phyloP scores from a whole-genome alignment of 1,140 invertebrate species.

The Papilio aristodemus region DNA sequence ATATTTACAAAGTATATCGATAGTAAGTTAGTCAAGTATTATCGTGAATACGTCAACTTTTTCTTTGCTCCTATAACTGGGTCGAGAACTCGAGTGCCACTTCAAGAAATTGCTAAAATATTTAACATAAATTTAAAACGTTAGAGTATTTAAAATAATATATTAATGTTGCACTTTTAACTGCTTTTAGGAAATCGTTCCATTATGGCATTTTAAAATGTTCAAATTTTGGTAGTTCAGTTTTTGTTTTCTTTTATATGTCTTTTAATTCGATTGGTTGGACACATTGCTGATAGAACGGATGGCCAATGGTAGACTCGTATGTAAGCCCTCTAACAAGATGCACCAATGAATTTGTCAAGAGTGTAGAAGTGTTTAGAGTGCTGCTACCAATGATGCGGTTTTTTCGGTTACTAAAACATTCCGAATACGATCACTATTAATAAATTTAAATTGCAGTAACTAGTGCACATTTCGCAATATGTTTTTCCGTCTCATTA shows the following conservation, averaged over 20 bases:
- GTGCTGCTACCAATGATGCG: too few species aligned
- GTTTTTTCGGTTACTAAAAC: too few species aligned
- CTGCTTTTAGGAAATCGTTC: neutral
- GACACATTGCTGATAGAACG: too few species aligned
- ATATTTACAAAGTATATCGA: neutral
- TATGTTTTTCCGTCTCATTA: too few species aligned
- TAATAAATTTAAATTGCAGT: too few species aligned
- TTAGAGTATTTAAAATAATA: neutral
- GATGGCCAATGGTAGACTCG: neutral
- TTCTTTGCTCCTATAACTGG: conserved; percentile 5
- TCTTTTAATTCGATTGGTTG: neutral
- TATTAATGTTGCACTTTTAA: conserved; percentile 8
- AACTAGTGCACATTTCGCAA: too few species aligned
- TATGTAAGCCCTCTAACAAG: too few species aligned
- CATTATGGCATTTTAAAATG: conserved; percentile 17
- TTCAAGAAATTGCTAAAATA: conserved; percentile 15
- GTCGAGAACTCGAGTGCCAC: conserved; percentile 12
- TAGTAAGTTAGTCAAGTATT: neutral
- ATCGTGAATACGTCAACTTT: neutral
- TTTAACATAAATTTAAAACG: conserved; percentile 9
- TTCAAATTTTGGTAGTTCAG: neutral
- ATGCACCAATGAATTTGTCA: too few species aligned
- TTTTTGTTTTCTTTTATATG: neutral
- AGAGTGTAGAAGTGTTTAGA: too few species aligned
- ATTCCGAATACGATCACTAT: too few species aligned